Percentiles rank a stretch among this genome's conserved stretches.
Conservation (phyloP, 2,888 invertebrate species). For the Dermolepida albohirtum region DNA sequence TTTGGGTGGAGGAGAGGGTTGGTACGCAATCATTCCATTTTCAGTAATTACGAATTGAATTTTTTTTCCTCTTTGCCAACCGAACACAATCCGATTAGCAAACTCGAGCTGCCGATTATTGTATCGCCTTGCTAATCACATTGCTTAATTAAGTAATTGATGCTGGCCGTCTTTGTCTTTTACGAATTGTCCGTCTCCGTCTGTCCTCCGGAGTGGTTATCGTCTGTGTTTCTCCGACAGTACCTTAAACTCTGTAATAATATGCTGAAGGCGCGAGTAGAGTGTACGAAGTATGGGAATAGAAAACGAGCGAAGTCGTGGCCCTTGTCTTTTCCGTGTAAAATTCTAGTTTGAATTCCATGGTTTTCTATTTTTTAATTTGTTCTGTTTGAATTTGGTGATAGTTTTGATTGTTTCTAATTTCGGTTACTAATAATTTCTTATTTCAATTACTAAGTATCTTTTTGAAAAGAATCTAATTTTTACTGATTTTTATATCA, state of each 20-base stretch:
- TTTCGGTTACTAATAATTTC: no score
- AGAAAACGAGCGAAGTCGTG: no score
- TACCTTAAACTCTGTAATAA: background rate
- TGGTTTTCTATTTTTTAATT: no score
- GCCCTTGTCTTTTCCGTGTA: no score
- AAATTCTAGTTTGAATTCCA: no score
- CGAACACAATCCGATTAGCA: constrained; percentile 33
- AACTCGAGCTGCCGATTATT: constrained; percentile 34
- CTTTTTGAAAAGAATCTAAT: no score
- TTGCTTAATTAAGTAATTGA: constrained; percentile 62
- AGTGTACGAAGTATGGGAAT: no score
- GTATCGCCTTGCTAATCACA: constrained; percentile 52
- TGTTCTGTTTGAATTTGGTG: no score
- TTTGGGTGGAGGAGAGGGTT: background rate
- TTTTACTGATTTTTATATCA: no score
- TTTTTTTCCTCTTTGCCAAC: constrained; percentile 17
- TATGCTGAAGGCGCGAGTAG: no score
- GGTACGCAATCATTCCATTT: constrained; percentile 13
- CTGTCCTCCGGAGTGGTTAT: background rate
- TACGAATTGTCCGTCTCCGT: constrained; percentile 35
- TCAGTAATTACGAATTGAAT: constrained; percentile 29
- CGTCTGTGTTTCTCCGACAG: background rate
- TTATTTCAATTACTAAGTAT: no score
- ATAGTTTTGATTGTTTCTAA: no score
- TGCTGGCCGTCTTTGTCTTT: constrained; percentile 47